Base-by-base conservation (phyloP, 2,113 vertebrate genomes). In the Phodopus roborovskii region DNA sequence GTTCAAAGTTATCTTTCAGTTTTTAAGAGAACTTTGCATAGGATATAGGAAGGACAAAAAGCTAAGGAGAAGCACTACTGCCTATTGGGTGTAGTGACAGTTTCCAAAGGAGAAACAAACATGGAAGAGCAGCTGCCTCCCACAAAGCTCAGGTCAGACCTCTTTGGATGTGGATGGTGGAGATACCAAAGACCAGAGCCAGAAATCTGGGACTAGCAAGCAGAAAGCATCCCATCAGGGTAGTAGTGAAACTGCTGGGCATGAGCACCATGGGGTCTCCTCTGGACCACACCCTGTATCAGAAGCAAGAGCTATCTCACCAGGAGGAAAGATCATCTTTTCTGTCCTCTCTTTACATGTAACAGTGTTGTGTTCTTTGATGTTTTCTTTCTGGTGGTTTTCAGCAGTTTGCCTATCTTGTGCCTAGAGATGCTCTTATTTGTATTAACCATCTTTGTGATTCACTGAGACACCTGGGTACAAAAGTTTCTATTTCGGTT, bases 311-410 rank as follows among this genome's bases (percentile, higher is more conserved):
- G 39, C 71, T 90, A 45, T 45, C 45, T 45, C 33, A 62, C 19
- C 33, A 6, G 24, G 39, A 39, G 84, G 39, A 36, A 70, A 26
- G 9, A 26, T 20, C 58, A 1, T 33, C 66, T 16, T 94, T 92
- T 2, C 39, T 71, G 17, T n/a, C 45, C 11, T 28, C 36, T 11
- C 12, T 9, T 39, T 42, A 20, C 70, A 36, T 81, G 30, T 50
- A 87, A 50, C 73, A 50, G 68, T 42, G 75, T 33, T 68, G 50
- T 11, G 13, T 11, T 26, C 48, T 86, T 68, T 66, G 42, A 4
- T 90, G 73, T 73, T 88, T 74, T 48, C 28, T 73, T 90, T 90
- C 58, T 90, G 87, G 75, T 75, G 56, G 33, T 42, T 92, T 97
- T 83, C 20, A 83, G 39, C 48, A 86, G 5, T 92, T 96, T 88